phyloP scores from a whole-genome alignment of 2,113 vertebrate species.

The Probosciger aterrimus region DNA sequence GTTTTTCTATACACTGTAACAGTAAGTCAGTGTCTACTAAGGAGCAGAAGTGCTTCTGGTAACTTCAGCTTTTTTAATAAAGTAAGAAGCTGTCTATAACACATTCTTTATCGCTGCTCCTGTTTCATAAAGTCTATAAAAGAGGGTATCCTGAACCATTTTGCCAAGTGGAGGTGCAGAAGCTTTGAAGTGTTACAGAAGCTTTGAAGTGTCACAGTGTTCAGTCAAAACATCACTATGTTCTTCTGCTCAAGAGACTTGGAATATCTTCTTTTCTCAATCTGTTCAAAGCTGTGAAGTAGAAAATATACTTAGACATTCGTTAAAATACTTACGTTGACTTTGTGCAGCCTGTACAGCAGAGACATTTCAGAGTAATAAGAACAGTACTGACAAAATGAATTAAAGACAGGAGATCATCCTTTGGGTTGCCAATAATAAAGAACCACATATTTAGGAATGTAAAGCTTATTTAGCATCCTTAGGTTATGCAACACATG shows the following conservation, averaged over 20 bases:
- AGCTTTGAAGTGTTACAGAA: not conserved
- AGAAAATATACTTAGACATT: constrained; percentile 5
- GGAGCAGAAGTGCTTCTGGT: not conserved
- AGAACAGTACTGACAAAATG: not conserved
- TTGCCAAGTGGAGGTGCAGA: not conserved
- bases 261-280: not conserved
- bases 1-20: not conserved
- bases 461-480: not conserved
- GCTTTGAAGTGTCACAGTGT: not conserved
- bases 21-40: not conserved
- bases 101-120: not conserved
- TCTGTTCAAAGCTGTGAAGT: not conserved
- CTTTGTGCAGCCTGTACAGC: not conserved
- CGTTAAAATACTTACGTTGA: not conserved
- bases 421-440: not conserved
- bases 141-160: not conserved
- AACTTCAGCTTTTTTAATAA: not conserved
- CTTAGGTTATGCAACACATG: not conserved
- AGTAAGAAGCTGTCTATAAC: not conserved
- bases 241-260: not conserved
- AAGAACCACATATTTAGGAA: not conserved
- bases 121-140: not conserved
- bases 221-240: constrained; percentile 4
- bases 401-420: not conserved
- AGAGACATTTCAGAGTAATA: not conserved